Conservation (phyloP, 2,797 vertebrate species). For the Pipistrellus kuhlii region DNA sequence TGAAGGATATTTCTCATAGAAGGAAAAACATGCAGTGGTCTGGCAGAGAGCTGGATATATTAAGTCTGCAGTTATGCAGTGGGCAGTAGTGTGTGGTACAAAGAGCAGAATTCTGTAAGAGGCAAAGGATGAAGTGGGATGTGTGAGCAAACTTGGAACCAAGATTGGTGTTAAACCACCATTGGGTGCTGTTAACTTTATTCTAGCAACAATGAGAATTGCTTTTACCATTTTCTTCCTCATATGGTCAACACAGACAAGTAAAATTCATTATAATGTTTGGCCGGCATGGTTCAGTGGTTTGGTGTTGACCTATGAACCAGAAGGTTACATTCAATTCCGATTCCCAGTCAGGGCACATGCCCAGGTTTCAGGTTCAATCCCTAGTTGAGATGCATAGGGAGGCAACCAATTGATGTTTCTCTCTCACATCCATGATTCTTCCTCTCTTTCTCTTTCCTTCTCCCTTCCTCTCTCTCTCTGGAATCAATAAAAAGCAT, state of each 20-base stretch:
- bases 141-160: neutral
- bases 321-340: neutral
- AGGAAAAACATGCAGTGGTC: neutral
- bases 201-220: neutral
- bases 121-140: neutral
- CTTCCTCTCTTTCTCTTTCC: neutral
- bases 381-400: neutral
- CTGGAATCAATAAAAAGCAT: neutral
- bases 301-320: neutral
- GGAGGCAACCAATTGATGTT: neutral
- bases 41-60: neutral
- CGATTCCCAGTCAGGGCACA: neutral
- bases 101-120: neutral
- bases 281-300: neutral
- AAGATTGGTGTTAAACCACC: neutral
- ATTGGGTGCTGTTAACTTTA: neutral
- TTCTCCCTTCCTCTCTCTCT: neutral
- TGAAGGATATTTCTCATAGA: neutral
- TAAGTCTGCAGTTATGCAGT: neutral
- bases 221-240: neutral
- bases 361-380: neutral
- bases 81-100: fast-evolving
- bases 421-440: neutral
- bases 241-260: neutral
- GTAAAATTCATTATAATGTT: neutral